Percentiles rank a stretch among this genome's conserved stretches.
phyloP scores from a whole-genome alignment of 2,113 vertebrate genomes.

The Phyllostomus discolor region DNA sequence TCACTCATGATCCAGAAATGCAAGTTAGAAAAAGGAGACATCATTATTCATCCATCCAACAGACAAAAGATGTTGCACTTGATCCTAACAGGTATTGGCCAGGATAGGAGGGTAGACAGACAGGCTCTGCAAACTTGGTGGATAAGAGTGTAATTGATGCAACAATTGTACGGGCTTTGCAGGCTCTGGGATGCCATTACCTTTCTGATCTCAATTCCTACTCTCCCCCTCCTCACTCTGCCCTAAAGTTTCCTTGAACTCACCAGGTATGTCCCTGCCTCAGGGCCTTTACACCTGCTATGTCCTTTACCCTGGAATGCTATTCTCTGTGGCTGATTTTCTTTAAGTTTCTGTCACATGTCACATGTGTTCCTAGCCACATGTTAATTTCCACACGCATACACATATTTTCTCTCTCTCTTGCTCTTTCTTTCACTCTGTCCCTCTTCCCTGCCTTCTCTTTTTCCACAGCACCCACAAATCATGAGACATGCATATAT shows the following conservation, averaged over 20 bases:
- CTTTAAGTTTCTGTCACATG: not conserved
- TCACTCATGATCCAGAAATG: not conserved
- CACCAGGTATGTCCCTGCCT: not conserved
- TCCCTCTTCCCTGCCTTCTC: not conserved
- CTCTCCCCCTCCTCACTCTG: not conserved
- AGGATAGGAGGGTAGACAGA: not conserved
- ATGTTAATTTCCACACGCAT: not conserved
- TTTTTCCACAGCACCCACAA: not conserved
- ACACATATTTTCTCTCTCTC: too few species aligned
- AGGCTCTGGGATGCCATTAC: not conserved
- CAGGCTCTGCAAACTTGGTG: not conserved
- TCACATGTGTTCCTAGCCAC: not conserved
- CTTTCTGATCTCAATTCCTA: not conserved
- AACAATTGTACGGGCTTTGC: too few species aligned
- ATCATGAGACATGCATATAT: not conserved
- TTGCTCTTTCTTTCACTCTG: not conserved
- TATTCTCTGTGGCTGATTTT: not conserved
- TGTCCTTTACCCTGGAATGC: not conserved
- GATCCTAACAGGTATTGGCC: not conserved
- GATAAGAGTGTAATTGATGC: fast-evolving
- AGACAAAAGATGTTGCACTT: not conserved
- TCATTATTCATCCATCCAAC: not conserved
- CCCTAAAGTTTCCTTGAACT: not conserved
- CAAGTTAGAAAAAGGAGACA: not conserved
- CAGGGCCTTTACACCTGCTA: not conserved